These are phyloP conservation scores for Littorina saxatilis DNA, from an alignment of 1,140 invertebrate genomes.

Conservation along the genomic window DNA sequence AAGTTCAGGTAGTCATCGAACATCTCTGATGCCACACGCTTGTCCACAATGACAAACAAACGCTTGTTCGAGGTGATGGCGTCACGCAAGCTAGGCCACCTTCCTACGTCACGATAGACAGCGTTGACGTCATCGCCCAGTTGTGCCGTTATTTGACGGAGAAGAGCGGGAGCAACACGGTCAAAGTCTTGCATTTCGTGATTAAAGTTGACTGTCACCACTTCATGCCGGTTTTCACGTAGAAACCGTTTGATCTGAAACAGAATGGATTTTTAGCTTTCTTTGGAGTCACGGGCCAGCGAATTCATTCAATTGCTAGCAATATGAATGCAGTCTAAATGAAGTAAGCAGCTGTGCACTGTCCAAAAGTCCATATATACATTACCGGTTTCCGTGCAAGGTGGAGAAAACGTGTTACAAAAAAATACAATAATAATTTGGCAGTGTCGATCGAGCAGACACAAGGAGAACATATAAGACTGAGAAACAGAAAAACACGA, in stretches of 20 bases:
- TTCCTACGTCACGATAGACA: neutral
- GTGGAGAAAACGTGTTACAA: too few relatives aligned
- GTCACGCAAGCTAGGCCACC: slow-evolving; percentile 33
- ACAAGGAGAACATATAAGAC: too few relatives aligned
- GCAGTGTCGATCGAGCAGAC: too few relatives aligned
- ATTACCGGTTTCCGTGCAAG: too few relatives aligned
- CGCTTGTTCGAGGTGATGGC: slow-evolving; percentile 34
- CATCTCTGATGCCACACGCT: neutral
- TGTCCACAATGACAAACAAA: slow-evolving; percentile 40
- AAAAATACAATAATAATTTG: too few relatives aligned
- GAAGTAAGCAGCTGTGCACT: too few relatives aligned
- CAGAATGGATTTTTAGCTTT: too few relatives aligned
- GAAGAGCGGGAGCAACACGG: slow-evolving; percentile 15
- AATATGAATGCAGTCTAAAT: too few relatives aligned
- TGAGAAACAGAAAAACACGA: too few relatives aligned
- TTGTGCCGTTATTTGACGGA: slow-evolving; percentile 29
- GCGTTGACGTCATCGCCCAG: slow-evolving; percentile 37
- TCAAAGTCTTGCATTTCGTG: slow-evolving; percentile 41
- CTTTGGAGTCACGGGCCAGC: too few relatives aligned
- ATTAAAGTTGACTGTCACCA: slow-evolving; percentile 44
- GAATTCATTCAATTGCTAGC: too few relatives aligned
- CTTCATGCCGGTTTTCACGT: slow-evolving; percentile 19
- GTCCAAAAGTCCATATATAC: too few relatives aligned
- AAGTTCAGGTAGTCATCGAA: neutral
- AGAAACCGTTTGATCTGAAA: slow-evolving; percentile 37